Base-by-base conservation (phyloP, 2,888 invertebrate genomes). In the Patella depressa region DNA sequence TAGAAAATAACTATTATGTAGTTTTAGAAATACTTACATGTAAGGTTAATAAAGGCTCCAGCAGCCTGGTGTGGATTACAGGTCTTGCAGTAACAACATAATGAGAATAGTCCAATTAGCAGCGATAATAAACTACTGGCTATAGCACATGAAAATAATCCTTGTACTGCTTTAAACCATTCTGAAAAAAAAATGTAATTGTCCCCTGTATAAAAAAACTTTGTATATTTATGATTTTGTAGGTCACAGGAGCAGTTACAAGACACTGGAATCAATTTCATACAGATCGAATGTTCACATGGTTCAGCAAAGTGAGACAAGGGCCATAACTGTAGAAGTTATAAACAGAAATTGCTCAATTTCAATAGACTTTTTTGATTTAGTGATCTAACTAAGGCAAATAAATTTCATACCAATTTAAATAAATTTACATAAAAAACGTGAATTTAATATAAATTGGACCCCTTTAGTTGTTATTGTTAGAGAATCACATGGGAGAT, bases 111-210 rank as follows among this genome's bases (percentile, higher is more conserved):
- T 53, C 87, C 88, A 80, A 89, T 85, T 55, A 89, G 73, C 0
- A 89, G 83, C 0, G 89, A 81, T 71, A 89, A 74, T 74, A 89
- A 78, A 59, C 86, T 84, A 71, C 84, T 86, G 24, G 87, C 88
- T 59, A 88, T 84, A 12, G 88, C 88, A 82, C 85, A 84, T 11
- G 88, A 83, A 85, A 88, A 86, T 84, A 89, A 76, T n/a, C 87
- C 88, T 78, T 89, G 89, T 11, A 88, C 87, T 2, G 88, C 88
- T 79, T 89, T 89, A 79, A 85, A 89, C 89, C 89, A 89, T 76
- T 85, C 89, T 89, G 86, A 77, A 78, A 7, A 24, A 15, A 69
- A 73, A 76, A 53, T 17, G 71, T 4, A 55, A 3, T 29, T 12
- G 54, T 24, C 17, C 1, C 45, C 24, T 54, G 14, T 7, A 24